Evolutionary conservation across 2,113 vertebrate species (phyloP), one percentile per base, ranked within the genome.

Genomic region (Crotalus tigris): DNA sequence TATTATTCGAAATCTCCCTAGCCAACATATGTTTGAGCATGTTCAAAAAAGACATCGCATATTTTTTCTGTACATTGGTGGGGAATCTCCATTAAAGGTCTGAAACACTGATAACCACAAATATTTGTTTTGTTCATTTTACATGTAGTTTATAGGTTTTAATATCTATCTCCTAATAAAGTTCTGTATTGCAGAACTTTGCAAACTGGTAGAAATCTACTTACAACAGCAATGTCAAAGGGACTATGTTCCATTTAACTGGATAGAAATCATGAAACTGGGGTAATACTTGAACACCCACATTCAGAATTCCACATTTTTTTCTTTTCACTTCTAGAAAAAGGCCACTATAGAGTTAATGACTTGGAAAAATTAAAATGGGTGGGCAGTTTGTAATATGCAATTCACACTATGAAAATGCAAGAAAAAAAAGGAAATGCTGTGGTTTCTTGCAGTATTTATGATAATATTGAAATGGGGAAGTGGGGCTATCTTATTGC

Each of bases 31-130:
- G 98, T 99, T 99, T 54, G 98, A 99, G 49, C 99, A 99, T 90
- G 98, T 99, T 92, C 97, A 98, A 93, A 99, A 98, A 93, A 98
- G 99, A 26, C 99, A 99, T 85, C 97, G 95, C 55, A 99, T 99
- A 12, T 98, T 99, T 81, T 99, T 99, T 92, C 97, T 99, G 85
- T 99, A 99, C 59, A 93, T 99, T 91, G 99, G 99, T 49, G 98
- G 98, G 94, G 99, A 99, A 95, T 99, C 99, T 92, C 98, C 98
- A 75, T 98, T 99, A 93, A 99, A 99, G 98, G 99, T 99, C 97
- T 97, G 98, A 92, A 91, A 49, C 61, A 93, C 5, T 0, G 85
- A 91, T 94, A 92, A 92, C 59, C 91, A 3, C 85, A 92, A 1
- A 23, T 58, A 33, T 58, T 57, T 94, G 85, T 3, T 90, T 90